Base-by-base conservation (phyloP, 1,140 invertebrate genomes). In the Trichogramma pretiosum region DNA sequence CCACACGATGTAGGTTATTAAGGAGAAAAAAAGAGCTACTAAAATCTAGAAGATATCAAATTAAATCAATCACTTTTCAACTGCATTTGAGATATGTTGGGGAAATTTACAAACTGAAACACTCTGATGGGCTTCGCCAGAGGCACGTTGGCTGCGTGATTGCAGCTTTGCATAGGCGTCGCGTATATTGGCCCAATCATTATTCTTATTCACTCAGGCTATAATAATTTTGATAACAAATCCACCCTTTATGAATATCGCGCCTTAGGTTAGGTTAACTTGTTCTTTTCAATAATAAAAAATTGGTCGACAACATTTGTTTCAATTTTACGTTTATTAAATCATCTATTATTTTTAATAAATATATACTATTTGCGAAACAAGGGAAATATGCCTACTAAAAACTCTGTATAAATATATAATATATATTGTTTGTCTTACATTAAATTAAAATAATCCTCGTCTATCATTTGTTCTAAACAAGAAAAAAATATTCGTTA, bases 71-170 rank as follows among this genome's bases (percentile, higher is more conserved):
- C n/a, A n/a, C n/a, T n/a, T n/a, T n/a, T n/a, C n/a, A n/a, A n/a
- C n/a, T n/a, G n/a, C n/a, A n/a, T n/a, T n/a, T n/a, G n/a, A n/a
- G n/a, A 35, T 26, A 34, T 19, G 36, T 16, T 26, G 11, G n/a
- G 16, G 14, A 16, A 10, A 28, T 56, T 63, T 44, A 65, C 63
- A 42, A 65, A 62, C 54, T 63, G 60, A 40, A 60, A 56, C 39
- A 63, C 38, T 32, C 63, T 47, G 36, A 65, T 63, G 3, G 61
- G 60, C 47, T 62, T 63, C 9, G 48, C 32, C 32, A 57, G 34
- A 4, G 58, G 53, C 3, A 59, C 22, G 11, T 19, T 53, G 17
- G 30, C 42, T 3, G 24, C 18, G 10, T 52, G 43, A n/a, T 54
- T 39, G 21, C 50, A 51, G 10, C 13, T 19, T 48, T 18, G 5